phyloP scores from a whole-genome alignment of 1,140 invertebrate species.

The Whitmania pigra region DNA sequence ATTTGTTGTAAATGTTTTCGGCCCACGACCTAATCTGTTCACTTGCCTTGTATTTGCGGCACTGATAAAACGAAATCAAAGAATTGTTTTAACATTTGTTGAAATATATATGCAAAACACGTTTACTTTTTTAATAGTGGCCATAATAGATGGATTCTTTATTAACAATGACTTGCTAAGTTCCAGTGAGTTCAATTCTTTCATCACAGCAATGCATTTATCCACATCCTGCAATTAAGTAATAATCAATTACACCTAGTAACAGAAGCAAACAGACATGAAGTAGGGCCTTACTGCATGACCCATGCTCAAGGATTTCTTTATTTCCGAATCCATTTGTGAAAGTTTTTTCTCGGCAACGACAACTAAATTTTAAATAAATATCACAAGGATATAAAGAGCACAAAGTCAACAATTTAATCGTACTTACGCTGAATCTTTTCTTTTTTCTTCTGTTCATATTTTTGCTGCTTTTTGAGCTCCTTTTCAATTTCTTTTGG shows the following conservation, averaged over 20 bases:
- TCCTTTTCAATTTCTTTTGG: conserved; percentile 6
- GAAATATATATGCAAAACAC: not conserved
- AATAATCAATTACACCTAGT: not conserved
- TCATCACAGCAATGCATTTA: conserved; percentile 50
- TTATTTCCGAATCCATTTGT: conserved; percentile 60
- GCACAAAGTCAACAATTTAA: too few species aligned
- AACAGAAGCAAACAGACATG: not conserved
- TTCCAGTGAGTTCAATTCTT: conserved; percentile 53
- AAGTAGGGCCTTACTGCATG: conserved; percentile 29
- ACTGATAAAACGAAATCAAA: conserved; percentile 28
- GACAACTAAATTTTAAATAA: too few species aligned
- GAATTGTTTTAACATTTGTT: not conserved
- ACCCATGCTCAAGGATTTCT: conserved; percentile 42
- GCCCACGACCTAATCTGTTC: conserved; percentile 36
- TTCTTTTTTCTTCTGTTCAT: conserved; percentile 10
- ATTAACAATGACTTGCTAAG: conserved; percentile 61
- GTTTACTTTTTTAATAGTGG: conserved; percentile 49
- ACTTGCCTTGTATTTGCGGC: conserved; percentile 39
- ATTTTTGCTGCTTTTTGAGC: not conserved
- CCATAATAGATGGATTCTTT: conserved; percentile 67
- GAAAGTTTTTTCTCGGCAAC: conserved; percentile 54
- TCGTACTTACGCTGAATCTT: not conserved
- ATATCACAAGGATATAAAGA: too few species aligned
- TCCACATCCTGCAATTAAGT: conserved; percentile 33
- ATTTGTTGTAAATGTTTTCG: conserved; percentile 40